Evolutionary conservation across 2,797 vertebrate species (phyloP).

Genomic region (Sebastes minor): DNA sequence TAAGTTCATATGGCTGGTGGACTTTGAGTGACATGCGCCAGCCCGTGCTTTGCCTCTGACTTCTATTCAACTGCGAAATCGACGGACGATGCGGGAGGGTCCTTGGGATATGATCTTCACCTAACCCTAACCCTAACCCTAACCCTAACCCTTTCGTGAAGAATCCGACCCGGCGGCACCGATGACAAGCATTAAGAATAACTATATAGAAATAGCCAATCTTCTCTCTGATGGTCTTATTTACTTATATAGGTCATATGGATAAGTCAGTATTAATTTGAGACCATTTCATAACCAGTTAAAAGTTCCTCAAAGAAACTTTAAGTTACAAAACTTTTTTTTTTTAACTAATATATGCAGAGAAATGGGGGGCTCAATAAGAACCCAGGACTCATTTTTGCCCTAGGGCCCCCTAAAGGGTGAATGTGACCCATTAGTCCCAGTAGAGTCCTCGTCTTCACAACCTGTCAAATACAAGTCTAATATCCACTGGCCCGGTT

Average conservation of each 20-base stretch:
- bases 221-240: background rate
- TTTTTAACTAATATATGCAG: background rate
- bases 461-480: background rate
- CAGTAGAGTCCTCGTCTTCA: background rate
- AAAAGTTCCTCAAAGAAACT: background rate
- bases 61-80: too few relatives aligned
- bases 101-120: too few relatives aligned
- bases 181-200: background rate
- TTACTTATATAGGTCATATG: background rate
- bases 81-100: too few relatives aligned
- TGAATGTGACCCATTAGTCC: background rate
- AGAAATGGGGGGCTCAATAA: background rate
- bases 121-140: too few relatives aligned
- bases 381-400: background rate
- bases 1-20: too few relatives aligned
- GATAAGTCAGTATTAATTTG: background rate
- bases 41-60: too few relatives aligned
- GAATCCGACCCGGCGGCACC: background rate
- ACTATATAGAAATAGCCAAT: background rate
- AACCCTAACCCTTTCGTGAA: too few relatives aligned
- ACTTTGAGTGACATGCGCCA: too few relatives aligned
- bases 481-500: background rate
- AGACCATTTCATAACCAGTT: background rate
- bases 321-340: background rate
- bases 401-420: rapidly evolving